Evolutionary conservation across 2,797 vertebrate genomes (phyloP).

Genomic region (Babyrousa celebensis): DNA sequence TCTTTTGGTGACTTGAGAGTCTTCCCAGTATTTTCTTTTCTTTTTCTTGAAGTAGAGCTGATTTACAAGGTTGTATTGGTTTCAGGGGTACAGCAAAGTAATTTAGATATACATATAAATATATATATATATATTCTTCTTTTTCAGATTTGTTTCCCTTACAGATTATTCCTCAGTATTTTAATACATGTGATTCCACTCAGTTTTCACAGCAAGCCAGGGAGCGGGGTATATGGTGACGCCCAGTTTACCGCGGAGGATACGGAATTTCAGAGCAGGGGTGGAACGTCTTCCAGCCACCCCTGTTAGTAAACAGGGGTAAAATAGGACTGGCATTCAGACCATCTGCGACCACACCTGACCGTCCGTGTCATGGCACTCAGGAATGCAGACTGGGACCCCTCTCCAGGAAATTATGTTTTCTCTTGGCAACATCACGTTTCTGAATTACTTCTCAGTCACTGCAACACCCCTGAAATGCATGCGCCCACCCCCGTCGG

Average conservation of each 20-base stretch:
- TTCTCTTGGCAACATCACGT: background rate
- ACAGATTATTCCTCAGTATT: background rate
- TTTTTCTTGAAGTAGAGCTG: too few species aligned
- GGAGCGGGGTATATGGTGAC: background rate
- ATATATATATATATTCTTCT: too few species aligned
- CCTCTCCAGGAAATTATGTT: background rate
- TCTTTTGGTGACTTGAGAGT: background rate
- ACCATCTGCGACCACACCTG: background rate
- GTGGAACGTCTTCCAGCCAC: background rate
- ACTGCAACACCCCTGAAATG: background rate
- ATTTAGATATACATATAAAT: too few species aligned
- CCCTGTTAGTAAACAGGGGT: background rate
- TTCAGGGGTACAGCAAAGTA: too few species aligned
- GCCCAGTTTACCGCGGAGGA: background rate
- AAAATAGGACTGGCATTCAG: background rate
- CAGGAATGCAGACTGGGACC: background rate
- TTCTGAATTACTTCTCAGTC: background rate
- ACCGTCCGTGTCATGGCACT: background rate
- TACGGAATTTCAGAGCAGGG: background rate
- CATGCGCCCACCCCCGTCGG: too few species aligned
- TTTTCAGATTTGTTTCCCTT: too few species aligned
- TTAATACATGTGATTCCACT: accelerated
- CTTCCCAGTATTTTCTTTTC: too few species aligned
- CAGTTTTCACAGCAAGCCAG: background rate
- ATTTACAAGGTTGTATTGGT: too few species aligned